Conservation (phyloP, 2,797 vertebrate genomes). For the Diglossa cyanea region DNA sequence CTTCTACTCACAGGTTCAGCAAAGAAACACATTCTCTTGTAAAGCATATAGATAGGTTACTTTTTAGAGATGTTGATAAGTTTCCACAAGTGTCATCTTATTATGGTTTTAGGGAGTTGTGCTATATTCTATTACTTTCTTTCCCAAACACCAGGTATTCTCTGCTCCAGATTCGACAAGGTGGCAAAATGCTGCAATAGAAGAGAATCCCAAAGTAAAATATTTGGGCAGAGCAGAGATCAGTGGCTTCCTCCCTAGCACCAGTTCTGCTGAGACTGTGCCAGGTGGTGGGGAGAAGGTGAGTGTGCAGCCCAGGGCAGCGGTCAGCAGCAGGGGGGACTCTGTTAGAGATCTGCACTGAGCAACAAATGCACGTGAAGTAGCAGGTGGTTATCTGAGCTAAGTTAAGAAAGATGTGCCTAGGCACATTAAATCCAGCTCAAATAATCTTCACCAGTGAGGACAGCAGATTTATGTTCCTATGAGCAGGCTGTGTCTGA, state of each 20-base stretch:
- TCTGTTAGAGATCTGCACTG: background rate
- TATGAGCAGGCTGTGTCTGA: slow-evolving; percentile 62
- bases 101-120: background rate
- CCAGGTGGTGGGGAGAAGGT: background rate
- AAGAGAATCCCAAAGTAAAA: background rate
- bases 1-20: background rate
- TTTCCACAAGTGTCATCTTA: background rate
- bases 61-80: background rate
- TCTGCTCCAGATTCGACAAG: background rate
- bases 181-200: background rate
- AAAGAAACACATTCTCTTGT: background rate
- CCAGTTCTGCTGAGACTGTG: background rate
- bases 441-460: slow-evolving; percentile 52
- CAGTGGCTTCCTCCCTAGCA: background rate
- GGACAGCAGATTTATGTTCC: slow-evolving; percentile 67
- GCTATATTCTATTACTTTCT: background rate
- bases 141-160: background rate
- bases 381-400: slow-evolving; percentile 46
- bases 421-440: slow-evolving; percentile 64
- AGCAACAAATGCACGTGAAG: slow-evolving; percentile 10
- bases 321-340: background rate
- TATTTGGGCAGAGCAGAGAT: background rate
- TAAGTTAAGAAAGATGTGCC: slow-evolving; percentile 56
- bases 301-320: background rate
- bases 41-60: background rate